Evolutionary conservation across 2,113 vertebrate species (phyloP), one percentile per base, ranked within the genome.

Genomic region (Phrynosoma blainvillii): DNA sequence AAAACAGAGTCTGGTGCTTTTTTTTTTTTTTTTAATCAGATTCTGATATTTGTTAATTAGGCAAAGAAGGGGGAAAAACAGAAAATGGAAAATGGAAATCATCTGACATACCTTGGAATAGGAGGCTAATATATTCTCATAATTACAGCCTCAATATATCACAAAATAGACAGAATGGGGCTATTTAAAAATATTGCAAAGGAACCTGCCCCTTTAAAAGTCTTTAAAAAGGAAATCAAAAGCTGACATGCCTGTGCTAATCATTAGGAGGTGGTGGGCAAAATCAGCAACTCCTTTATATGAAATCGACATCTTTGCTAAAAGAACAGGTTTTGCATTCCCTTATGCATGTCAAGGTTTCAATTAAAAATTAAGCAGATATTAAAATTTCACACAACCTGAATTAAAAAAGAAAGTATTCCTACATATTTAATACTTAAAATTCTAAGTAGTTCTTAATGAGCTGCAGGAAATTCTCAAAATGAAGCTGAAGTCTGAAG

Each of bases 331-430:
- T 79, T 87, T 85, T 11, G 76, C 84, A 92, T 85, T 75, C 82
- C 91, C 36, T 0, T 42, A 12, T 84, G 84, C 82, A 1, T 79
- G 87, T 91, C 91, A 71, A 86, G 91, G 85, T 81, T 81, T 27
- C 27, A 68, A 92, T 96, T 93, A 95, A 96, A 93, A 94, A 96
- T 95, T 96, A 85, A 95, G 74, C 0, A 36, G 88, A 91, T 84
- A 95, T 94, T 93, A 96, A 96, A 94, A 92, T 95, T 95, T 94
- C 90, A 95, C 59, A 88, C 91, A 71, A 87, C 80, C 90, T 81
- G 93, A 95, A 94, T 95, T 91, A 93, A 94, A 94, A 93, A 95
- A 94, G 87, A 91, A 93, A 93, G 88, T 66, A 81, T 90, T 80
- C 86, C 88, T 96, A 91, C 90, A 95, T 96, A 92, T 92, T 94